Conservation (phyloP, 2,888 invertebrate species). For the Drosophila atripex region DNA sequence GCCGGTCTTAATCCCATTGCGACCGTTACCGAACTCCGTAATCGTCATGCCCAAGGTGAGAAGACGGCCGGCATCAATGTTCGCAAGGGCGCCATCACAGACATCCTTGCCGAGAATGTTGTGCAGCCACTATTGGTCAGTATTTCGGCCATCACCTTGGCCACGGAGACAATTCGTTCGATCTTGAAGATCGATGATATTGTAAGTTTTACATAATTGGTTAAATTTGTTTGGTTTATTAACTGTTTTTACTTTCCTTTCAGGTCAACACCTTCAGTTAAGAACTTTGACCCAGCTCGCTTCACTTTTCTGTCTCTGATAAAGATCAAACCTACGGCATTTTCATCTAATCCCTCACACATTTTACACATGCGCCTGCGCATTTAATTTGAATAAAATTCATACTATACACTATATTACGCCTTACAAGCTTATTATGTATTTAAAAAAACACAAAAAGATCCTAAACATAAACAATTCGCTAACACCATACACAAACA, state of each 20-base stretch:
- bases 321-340: constrained; percentile 56
- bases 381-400: constrained; percentile 65
- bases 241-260: constrained; percentile 6
- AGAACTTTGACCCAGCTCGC: constrained; percentile 23
- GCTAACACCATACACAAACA: constrained; percentile 41
- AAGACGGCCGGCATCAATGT: constrained; percentile 97
- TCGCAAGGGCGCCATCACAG: constrained; percentile 96
- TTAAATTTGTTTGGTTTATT: not conserved
- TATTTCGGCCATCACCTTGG: constrained; percentile 95
- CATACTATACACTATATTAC: constrained; percentile 60
- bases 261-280: constrained; percentile 81
- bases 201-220: constrained; percentile 85
- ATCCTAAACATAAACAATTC: constrained; percentile 49
- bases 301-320: constrained; percentile 25
- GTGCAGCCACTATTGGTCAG: constrained; percentile 98
- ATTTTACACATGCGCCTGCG: constrained; percentile 44
- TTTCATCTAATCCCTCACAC: constrained; percentile 58
- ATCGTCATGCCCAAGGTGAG: constrained; percentile 94
- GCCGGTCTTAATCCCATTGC: constrained; percentile 94
- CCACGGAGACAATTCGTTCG: constrained; percentile 98
- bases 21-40: constrained; percentile 98
- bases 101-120: constrained; percentile 98
- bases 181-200: constrained; percentile 99
- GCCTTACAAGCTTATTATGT: constrained; percentile 53
- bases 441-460: constrained; percentile 59